These are phyloP conservation scores for Hypomecis atomaria DNA, from an alignment of 2,888 invertebrate species.

Conservation along the genomic window DNA sequence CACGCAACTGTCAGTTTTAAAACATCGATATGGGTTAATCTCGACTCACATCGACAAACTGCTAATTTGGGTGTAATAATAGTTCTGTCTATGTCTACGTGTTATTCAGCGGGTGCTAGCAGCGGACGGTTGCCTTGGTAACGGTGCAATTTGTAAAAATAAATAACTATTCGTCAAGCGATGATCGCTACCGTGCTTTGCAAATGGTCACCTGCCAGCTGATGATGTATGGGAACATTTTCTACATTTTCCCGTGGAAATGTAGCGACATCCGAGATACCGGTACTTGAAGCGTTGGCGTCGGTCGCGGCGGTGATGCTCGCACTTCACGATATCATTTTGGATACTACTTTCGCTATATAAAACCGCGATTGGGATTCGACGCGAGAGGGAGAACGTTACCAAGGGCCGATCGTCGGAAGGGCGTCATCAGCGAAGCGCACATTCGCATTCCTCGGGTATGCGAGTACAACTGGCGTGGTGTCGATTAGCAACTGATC, in stretches of 20 bases:
- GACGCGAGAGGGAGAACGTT: constrained; percentile 44
- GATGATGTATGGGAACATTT: constrained; percentile 79
- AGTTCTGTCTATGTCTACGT: constrained; percentile 36
- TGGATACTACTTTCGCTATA: constrained; percentile 42
- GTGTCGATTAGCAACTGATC: constrained; percentile 75
- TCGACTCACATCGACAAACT: constrained; percentile 27
- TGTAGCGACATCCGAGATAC: constrained; percentile 51
- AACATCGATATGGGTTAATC: constrained; percentile 7
- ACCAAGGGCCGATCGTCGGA: constrained; percentile 39
- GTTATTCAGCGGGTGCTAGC: constrained; percentile 59
- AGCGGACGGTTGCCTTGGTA: constrained; percentile 64
- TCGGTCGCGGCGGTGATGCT: constrained; percentile 22
- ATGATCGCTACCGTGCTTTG: constrained; percentile 60
- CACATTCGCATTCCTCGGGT: constrained; percentile 71
- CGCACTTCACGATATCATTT: constrained; percentile 36
- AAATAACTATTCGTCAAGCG: constrained; percentile 58
- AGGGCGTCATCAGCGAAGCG: constrained; percentile 57
- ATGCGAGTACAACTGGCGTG: constrained; percentile 62
- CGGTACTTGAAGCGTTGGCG: constrained; percentile 33
- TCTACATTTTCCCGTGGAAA: constrained; percentile 68
- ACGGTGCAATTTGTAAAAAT: constrained; percentile 63
- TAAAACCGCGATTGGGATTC: constrained; percentile 43
- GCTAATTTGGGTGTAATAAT: constrained; percentile 44
- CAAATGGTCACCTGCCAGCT: constrained; percentile 77
- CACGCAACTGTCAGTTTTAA: constrained; percentile 52